Evolutionary conservation across 2,888 invertebrate species (phyloP), one percentile per base, ranked within the genome.

Genomic region (Rhamphomyia laevipes): DNA sequence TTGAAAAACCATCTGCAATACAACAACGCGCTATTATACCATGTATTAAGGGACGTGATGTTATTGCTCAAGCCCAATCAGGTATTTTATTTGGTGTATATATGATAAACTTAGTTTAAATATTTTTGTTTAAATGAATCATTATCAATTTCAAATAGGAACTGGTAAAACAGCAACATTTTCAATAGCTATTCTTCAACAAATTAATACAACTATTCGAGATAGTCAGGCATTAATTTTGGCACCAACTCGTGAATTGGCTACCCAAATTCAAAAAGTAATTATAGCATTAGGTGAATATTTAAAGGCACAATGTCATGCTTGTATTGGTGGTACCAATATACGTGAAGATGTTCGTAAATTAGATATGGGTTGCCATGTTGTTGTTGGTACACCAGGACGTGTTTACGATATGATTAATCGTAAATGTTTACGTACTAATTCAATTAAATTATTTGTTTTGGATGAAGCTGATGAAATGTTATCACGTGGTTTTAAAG

Each of bases 141-240:
- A 18, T 6, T 5, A 23, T 17, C 52, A 10, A 13, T 7, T 9
- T 33, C 3, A 42, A 56, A 40, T 52, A 67, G 67, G 67, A 72
- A 99, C 99, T 71, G 99, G 99, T 57, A 99, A 99, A 76, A 99
- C 99, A 48, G 99, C 99, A 55, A 99, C 99, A 30, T 99, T 99
- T 74, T 94, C 96, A 48, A 94, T 99, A 74, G 93, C 96, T 51
- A 96, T 99, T 71, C 79, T 99, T 55, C 95, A 99, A 76, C 89
- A 94, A 75, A 90, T 99, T 67, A 92, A 99, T 71, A 88, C 91
- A 51, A 77, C 76, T 59, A 69, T 86, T 60, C 82, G 86, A 61
- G 90, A 93, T 70, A 94, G 94, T 69, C 99, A 99, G 75, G 97
- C 99, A 44, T 52, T 99, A 57, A 95, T 99, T 63, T 77, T 99